Evolutionary conservation across 2,888 invertebrate species (phyloP).

Genomic region (Athalia circularis): DNA sequence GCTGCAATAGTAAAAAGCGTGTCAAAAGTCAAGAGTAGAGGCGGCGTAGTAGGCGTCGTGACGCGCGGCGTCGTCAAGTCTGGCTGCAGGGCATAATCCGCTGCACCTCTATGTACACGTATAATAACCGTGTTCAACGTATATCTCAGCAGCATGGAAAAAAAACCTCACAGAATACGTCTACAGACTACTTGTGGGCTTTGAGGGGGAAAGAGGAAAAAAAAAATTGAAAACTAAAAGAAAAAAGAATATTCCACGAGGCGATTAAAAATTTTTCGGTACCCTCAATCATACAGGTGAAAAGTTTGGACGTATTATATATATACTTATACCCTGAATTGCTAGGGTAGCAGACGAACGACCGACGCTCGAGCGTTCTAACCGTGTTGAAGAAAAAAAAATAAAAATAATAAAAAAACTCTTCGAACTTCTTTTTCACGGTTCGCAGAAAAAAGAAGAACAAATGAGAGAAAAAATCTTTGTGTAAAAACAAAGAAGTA

Average conservation of each 20-base stretch:
- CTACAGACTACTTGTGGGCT: too few species aligned
- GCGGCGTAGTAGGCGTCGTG: too few species aligned
- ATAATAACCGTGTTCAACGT: background rate
- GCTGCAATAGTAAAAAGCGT: constrained; percentile 1
- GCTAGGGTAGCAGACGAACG: too few species aligned
- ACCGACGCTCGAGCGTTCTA: too few species aligned
- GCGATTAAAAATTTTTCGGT: background rate
- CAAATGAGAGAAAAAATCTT: background rate
- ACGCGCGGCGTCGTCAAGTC: background rate
- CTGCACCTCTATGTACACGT: background rate
- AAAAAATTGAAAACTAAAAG: background rate
- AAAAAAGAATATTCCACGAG: background rate
- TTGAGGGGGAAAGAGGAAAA: too few species aligned
- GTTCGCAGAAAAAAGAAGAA: background rate
- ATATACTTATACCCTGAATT: too few species aligned
- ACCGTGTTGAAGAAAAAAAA: background rate
- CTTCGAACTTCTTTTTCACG: background rate
- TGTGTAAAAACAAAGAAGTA: constrained; percentile 1
- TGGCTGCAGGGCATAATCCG: background rate
- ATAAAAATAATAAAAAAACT: background rate
- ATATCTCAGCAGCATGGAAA: too few species aligned
- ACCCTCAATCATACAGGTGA: too few species aligned
- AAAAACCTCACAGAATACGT: too few species aligned
- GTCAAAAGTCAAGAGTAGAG: constrained; percentile 6
- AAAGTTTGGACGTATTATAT: too few species aligned